Percentiles rank a stretch among this genome's conserved stretches.
Conservation (phyloP, 2,113 vertebrate species). For the Desmodus rotundus region DNA sequence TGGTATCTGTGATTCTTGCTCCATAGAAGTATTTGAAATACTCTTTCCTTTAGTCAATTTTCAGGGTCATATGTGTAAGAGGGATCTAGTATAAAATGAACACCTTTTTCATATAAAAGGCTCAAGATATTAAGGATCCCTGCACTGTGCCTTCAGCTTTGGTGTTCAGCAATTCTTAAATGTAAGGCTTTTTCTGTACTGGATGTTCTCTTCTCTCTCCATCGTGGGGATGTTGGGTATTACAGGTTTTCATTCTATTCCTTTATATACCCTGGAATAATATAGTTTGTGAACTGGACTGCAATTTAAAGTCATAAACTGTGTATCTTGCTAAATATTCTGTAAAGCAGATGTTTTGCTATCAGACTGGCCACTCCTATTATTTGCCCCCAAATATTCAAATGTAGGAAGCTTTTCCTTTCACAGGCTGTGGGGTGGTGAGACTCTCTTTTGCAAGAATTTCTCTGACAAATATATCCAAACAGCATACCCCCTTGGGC, state of each 20-base stretch:
- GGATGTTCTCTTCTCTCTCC: neutral
- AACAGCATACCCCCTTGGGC: neutral
- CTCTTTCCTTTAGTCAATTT: neutral
- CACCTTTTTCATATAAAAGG: slow-evolving; percentile 19
- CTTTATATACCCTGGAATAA: neutral
- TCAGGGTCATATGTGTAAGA: slow-evolving; percentile 29
- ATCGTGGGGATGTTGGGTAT: neutral
- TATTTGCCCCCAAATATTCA: neutral
- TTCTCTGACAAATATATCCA: slow-evolving; percentile 25
- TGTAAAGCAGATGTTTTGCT: slow-evolving; percentile 10
- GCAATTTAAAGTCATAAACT: neutral
- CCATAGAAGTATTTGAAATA: neutral
- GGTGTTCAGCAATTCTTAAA: slow-evolving; percentile 10
- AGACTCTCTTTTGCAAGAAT: slow-evolving; percentile 38
- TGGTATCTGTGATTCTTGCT: neutral
- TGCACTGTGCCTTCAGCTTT: slow-evolving; percentile 57
- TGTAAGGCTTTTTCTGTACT: neutral
- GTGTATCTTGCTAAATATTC: slow-evolving; percentile 23
- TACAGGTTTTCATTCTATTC: neutral
- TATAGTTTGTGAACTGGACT: neutral
- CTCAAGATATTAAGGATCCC: slow-evolving; percentile 10
- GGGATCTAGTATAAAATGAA: slow-evolving; percentile 19
- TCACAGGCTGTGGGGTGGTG: neutral
- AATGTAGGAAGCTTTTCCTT: neutral
- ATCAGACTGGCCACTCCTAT: neutral